Conservation (phyloP, 2,888 invertebrate species). For the Tenthredo amoena region DNA sequence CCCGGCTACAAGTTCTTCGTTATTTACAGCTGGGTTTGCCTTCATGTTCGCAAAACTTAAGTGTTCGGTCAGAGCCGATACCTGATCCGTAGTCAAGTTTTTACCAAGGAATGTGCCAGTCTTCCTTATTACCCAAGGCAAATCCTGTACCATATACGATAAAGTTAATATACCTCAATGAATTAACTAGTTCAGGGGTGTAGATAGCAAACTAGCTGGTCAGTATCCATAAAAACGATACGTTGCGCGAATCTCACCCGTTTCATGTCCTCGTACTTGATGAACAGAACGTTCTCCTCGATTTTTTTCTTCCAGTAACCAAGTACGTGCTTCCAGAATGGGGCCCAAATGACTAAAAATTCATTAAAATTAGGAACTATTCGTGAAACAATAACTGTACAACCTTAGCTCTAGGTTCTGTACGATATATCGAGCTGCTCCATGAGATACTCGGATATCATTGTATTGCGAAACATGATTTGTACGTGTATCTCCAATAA, state of each 20-base stretch:
- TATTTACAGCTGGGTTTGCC: conserved; percentile 82
- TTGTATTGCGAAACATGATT: background rate
- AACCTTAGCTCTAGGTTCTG: too few relatives aligned
- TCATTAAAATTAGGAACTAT: background rate
- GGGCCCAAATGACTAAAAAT: conserved; percentile 63
- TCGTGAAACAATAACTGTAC: background rate
- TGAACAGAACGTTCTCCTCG: conserved; percentile 65
- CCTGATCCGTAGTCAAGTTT: conserved; percentile 77
- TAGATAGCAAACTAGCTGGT: background rate
- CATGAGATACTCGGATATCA: background rate
- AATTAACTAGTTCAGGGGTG: background rate
- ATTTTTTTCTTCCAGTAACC: conserved; percentile 65
- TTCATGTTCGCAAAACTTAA: conserved; percentile 83
- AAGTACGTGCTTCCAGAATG: conserved; percentile 70
- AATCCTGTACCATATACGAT: conserved; percentile 70
- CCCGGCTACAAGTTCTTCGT: conserved; percentile 59
- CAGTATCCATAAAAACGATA: background rate
- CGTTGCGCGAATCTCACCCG: conserved; percentile 59
- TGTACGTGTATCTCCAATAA: conserved; percentile 81
- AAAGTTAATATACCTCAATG: background rate
- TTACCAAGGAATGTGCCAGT: conserved; percentile 80
- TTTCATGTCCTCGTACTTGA: conserved; percentile 73
- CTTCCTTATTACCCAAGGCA: conserved; percentile 79
- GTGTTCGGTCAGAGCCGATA: conserved; percentile 79
- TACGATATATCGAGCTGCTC: background rate